phyloP scores from a whole-genome alignment of 2,888 invertebrate species.

The Tolmerus cingulatus region DNA sequence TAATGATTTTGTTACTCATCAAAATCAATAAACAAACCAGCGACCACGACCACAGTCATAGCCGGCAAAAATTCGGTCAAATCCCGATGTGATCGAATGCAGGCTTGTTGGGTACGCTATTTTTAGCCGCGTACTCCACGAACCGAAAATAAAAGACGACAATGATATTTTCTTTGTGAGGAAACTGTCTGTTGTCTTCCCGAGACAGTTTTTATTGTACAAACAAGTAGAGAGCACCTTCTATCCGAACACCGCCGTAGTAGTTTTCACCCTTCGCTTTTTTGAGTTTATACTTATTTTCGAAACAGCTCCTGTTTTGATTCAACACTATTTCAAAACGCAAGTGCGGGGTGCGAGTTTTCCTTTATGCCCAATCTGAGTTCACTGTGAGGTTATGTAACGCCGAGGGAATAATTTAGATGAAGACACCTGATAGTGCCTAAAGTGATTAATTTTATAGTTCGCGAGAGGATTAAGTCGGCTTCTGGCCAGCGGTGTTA shows the following conservation, averaged over 20 bases:
- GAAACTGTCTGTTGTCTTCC: slow-evolving; percentile 23
- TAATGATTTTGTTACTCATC: not conserved
- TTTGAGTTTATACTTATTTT: not conserved
- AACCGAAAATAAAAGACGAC: slow-evolving; percentile 14
- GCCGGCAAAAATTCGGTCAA: slow-evolving; percentile 29
- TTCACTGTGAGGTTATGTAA: not conserved
- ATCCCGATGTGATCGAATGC: slow-evolving; percentile 17
- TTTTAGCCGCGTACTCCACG: slow-evolving; percentile 41
- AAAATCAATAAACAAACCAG: slow-evolving; percentile 21
- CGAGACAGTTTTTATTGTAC: slow-evolving; percentile 40
- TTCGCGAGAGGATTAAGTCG: not conserved
- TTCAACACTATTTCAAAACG: not conserved
- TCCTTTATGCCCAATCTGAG: not conserved
- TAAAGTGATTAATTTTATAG: not conserved
- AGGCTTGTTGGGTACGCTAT: slow-evolving; percentile 43
- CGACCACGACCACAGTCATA: not conserved
- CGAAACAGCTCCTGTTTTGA: not conserved
- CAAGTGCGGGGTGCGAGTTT: not conserved
- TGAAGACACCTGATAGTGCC: not conserved
- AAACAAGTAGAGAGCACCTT: slow-evolving; percentile 13
- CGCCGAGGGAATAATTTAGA: not conserved
- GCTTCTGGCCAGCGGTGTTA: not conserved
- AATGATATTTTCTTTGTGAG: slow-evolving; percentile 40
- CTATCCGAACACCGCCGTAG: not conserved
- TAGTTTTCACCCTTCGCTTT: not conserved